These are phyloP conservation scores for Amia ocellicauda DNA, from an alignment of 2,113 vertebrate genomes.

Conservation along the genomic window DNA sequence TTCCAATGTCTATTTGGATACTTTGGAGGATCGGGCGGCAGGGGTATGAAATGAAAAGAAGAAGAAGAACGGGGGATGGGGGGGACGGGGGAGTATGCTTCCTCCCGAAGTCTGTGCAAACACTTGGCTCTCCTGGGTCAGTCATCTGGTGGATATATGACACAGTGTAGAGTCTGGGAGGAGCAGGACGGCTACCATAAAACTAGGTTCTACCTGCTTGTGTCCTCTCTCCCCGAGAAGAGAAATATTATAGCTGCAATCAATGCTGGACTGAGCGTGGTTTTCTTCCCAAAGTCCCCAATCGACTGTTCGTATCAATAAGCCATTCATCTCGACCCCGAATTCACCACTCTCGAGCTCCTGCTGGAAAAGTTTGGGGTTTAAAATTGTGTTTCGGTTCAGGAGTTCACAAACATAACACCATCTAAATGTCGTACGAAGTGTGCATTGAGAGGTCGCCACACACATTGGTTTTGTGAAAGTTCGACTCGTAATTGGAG, in stretches of 20 bases:
- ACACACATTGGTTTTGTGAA: no score
- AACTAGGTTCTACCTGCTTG: slow-evolving; percentile 53
- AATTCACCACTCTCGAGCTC: slow-evolving; percentile 7
- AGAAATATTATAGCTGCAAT: slow-evolving; percentile 55
- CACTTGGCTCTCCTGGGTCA: slow-evolving; percentile 27
- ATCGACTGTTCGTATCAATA: neutral
- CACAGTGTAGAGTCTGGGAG: slow-evolving; percentile 22
- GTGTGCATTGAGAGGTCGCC: no score
- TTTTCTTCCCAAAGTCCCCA: neutral
- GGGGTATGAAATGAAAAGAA: neutral
- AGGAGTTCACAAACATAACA: slow-evolving; percentile 19
- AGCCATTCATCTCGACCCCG: slow-evolving; percentile 1
- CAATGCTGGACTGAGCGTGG: slow-evolving; percentile 45
- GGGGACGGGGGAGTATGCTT: neutral
- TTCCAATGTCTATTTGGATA: slow-evolving; percentile 40
- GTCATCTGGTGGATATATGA: slow-evolving; percentile 37
- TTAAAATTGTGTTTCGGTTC: slow-evolving; percentile 22
- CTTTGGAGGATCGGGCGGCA: slow-evolving; percentile 21
- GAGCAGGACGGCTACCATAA: slow-evolving; percentile 35
- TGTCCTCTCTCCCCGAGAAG: slow-evolving; percentile 58
- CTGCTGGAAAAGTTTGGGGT: slow-evolving; percentile 10
- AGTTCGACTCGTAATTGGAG: no score
- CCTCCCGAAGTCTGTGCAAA: slow-evolving; percentile 11
- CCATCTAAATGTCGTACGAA: slow-evolving; percentile 20
- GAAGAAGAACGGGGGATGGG: no score